Evolutionary conservation across 1,140 invertebrate species (phyloP).

Genomic region (Teleopsis dalmanni): DNA sequence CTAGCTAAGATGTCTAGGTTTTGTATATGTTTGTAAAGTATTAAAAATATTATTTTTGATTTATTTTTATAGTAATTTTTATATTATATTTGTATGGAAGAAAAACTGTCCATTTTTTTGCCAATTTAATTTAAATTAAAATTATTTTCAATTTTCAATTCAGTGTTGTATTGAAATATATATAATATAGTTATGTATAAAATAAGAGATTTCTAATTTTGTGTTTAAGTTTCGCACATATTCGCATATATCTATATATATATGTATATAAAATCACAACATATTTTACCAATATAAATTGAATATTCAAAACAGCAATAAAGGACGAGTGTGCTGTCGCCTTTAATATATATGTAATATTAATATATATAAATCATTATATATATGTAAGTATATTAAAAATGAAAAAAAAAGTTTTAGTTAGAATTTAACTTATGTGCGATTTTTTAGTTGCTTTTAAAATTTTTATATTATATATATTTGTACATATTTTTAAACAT

Average conservation of each 20-base stretch:
- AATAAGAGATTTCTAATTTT: too few species aligned
- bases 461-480: not conserved
- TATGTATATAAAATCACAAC: too few species aligned
- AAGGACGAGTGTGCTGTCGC: too few species aligned
- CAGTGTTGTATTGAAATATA: too few species aligned
- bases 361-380: not conserved
- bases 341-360: too few species aligned
- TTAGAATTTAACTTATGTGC: not conserved
- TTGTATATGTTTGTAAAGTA: too few species aligned
- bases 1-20: too few species aligned
- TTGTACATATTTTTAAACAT: not conserved
- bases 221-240: not conserved
- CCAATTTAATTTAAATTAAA: conserved; percentile 12
- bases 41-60: not conserved
- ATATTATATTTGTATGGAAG: conserved; percentile 26
- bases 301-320: too few species aligned
- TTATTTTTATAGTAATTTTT: not conserved
- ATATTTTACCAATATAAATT: too few species aligned
- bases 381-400: not conserved
- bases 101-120: conserved; percentile 31
- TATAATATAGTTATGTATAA: too few species aligned
- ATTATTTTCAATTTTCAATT: conserved; percentile 6
- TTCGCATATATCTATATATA: too few species aligned
- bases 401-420: not conserved
- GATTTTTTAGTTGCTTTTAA: not conserved